phyloP scores from a whole-genome alignment of 2,888 invertebrate species.

The Entomobrya proxima region DNA sequence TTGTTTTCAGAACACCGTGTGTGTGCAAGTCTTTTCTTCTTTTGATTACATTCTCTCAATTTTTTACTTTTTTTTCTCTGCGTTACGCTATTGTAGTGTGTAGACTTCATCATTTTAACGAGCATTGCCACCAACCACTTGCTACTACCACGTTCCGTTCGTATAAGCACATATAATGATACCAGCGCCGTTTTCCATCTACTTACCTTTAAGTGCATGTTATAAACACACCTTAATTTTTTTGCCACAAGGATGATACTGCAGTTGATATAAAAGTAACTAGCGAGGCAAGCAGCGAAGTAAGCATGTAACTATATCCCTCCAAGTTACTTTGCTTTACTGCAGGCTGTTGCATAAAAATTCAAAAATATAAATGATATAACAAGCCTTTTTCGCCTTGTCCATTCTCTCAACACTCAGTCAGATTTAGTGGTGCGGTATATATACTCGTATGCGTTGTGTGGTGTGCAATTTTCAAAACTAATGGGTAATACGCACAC shows the following conservation, averaged over 20 bases:
- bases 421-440: not conserved
- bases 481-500: not conserved
- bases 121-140: not conserved
- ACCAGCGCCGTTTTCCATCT: not conserved
- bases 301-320: slow-evolving; percentile 8
- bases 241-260: not conserved
- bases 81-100: not conserved
- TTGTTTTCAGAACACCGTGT: too few species aligned
- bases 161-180: not conserved
- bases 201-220: not conserved
- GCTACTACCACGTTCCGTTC: not conserved
- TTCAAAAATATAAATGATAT: slow-evolving; percentile 8
- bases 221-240: slow-evolving; percentile 40
- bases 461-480: not conserved
- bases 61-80: not conserved
- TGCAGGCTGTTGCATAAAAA: slow-evolving; percentile 11
- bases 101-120: not conserved
- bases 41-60: too few species aligned
- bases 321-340: not conserved
- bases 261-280: not conserved
- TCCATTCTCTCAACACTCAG: not conserved
- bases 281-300: slow-evolving; percentile 16
- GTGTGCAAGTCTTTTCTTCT: too few species aligned
- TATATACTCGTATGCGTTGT: not conserved
- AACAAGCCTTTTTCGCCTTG: slow-evolving; percentile 20